A percentile compares a stretch with the other conserved stretches of the same genome.
Conservation (phyloP, 2,113 vertebrate species). For the Athene noctua region DNA sequence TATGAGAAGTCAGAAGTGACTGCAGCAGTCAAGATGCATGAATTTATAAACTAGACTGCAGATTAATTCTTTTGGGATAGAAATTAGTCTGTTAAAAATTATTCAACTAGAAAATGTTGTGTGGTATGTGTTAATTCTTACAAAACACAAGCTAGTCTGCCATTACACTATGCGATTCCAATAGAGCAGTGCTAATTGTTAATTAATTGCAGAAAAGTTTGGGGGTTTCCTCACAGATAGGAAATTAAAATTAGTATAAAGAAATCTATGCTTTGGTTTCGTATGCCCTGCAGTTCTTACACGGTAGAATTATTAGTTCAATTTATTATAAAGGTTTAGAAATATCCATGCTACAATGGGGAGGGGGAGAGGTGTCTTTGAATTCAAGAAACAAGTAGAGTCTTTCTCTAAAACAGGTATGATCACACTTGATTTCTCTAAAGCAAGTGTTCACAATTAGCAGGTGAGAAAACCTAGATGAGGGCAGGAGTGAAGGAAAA, state of each 20-base stretch:
- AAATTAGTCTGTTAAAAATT: background rate
- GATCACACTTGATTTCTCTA: no score
- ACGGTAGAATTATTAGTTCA: background rate
- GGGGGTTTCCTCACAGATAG: background rate
- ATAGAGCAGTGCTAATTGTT: background rate
- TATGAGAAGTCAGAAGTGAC: background rate
- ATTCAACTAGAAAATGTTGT: background rate
- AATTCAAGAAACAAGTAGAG: background rate
- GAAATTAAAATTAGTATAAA: background rate
- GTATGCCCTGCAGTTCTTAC: background rate
- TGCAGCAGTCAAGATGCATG: background rate
- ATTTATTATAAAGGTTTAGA: background rate
- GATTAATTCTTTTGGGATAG: background rate
- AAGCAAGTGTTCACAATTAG: background rate
- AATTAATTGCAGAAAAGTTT: background rate
- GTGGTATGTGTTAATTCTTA: background rate
- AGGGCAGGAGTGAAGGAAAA: background rate
- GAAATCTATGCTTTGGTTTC: background rate
- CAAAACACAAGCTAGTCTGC: background rate
- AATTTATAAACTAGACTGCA: background rate
- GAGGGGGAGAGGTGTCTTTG: background rate
- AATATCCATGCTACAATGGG: background rate
- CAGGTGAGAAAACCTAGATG: background rate
- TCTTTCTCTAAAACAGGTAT: background rate
- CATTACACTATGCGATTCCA: background rate